A percentile compares a stretch with the other conserved stretches of the same genome.
Evolutionary conservation across 2,888 invertebrate species (phyloP).

Genomic region (Cremastinae sp.): DNA sequence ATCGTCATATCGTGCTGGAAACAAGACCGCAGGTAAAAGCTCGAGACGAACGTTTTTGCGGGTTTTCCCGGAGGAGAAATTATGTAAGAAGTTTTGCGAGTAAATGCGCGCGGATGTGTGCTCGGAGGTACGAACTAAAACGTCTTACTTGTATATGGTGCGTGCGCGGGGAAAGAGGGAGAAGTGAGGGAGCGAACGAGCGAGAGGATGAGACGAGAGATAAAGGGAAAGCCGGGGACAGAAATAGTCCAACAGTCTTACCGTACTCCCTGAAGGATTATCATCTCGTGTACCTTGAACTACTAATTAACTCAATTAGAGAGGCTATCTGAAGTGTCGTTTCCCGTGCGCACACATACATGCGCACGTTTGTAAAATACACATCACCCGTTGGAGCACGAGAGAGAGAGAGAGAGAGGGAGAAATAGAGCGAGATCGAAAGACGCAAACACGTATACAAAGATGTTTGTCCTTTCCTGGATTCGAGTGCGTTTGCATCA

Average conservation of each 20-base stretch:
- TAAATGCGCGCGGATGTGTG: too few species aligned
- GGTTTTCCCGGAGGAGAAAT: too few species aligned
- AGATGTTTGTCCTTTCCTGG: background rate
- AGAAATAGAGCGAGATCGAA: background rate
- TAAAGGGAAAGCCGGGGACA: background rate
- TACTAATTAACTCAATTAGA: conserved; percentile 60
- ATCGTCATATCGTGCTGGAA: too few species aligned
- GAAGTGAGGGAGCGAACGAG: background rate
- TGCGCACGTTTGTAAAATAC: background rate
- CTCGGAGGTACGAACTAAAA: too few species aligned
- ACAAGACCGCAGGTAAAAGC: too few species aligned
- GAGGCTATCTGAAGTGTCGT: conserved; percentile 45
- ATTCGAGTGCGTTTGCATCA: conserved; percentile 5
- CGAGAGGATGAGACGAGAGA: background rate
- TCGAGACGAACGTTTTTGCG: too few species aligned
- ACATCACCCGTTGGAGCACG: background rate
- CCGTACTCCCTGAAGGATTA: conserved; percentile 53
- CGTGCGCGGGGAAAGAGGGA: too few species aligned
- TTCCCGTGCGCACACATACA: conserved; percentile 19
- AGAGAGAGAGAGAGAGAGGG: background rate
- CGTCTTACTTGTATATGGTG: too few species aligned
- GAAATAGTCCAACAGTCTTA: conserved; percentile 40
- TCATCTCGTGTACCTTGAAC: conserved; percentile 43
- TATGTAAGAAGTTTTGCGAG: too few species aligned
- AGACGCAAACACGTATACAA: background rate